Conservation (phyloP, 2,888 invertebrate genomes). For the Zaprionus obscuricornis region DNA sequence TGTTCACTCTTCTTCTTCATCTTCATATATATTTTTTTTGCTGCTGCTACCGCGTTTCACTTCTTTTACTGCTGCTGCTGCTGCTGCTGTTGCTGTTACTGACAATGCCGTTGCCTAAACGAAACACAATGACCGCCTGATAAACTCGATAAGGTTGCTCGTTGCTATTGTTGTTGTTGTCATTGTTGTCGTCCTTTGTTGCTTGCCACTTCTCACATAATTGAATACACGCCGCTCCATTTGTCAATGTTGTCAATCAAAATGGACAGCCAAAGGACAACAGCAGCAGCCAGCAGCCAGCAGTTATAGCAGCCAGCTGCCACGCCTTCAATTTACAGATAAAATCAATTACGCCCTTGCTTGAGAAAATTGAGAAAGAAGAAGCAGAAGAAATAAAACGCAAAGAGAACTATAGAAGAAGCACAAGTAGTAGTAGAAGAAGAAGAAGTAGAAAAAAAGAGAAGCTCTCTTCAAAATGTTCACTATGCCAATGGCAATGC, state of each 20-base stretch:
- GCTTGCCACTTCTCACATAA: conserved; percentile 46
- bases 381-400: neutral
- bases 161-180: conserved; percentile 13
- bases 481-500: conserved; percentile 53
- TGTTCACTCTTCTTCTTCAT: no score
- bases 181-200: conserved; percentile 43
- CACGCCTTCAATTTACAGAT: conserved; percentile 32
- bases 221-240: conserved; percentile 65
- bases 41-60: no score
- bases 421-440: no score
- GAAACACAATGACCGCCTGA: conserved; percentile 60
- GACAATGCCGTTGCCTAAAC: conserved; percentile 53
- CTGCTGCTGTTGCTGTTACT: no score
- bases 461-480: neutral
- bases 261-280: conserved; percentile 31
- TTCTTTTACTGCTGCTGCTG: no score
- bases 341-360: conserved; percentile 67
- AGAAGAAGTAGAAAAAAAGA: neutral
- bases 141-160: conserved; percentile 58
- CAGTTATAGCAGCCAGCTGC: conserved; percentile 15
- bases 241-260: conserved; percentile 75
- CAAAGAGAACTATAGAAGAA: no score
- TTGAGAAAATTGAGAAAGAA: neutral
- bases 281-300: neutral
- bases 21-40: no score